Evolutionary conservation across 2,797 vertebrate genomes (phyloP).

Genomic region (Chaetodon trifasciatus): DNA sequence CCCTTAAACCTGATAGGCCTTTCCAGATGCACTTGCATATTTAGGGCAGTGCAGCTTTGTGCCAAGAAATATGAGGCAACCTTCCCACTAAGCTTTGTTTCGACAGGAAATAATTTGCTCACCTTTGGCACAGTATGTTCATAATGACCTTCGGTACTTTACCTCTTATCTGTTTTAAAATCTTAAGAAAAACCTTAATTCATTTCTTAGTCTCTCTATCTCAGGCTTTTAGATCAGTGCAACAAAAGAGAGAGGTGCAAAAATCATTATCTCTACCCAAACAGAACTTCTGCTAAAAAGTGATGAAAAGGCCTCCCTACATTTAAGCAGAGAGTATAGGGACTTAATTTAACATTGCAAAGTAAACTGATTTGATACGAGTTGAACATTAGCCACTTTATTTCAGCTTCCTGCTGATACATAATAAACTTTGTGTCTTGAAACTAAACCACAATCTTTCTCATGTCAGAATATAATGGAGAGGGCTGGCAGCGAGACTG

Average conservation of each 20-base stretch:
- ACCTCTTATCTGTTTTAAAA: conserved; percentile 34
- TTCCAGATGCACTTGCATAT: conserved; percentile 60
- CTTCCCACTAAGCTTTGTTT: conserved; percentile 58
- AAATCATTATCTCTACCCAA: conserved; percentile 9
- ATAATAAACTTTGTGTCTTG: conserved; percentile 69
- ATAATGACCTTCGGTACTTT: conserved; percentile 54
- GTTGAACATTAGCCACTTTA: conserved; percentile 56
- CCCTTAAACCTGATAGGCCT: conserved; percentile 66
- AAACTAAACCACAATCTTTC: conserved; percentile 72
- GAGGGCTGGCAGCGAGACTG: conserved; percentile 67
- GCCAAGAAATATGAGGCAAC: conserved; percentile 62
- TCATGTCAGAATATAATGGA: conserved; percentile 74
- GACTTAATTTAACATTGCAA: conserved; percentile 2
- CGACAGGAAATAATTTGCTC: conserved; percentile 54
- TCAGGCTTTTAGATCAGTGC: conserved; percentile 9
- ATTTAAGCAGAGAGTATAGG: background rate
- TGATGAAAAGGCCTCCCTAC: conserved; percentile 16
- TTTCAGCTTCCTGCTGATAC: conserved; percentile 66
- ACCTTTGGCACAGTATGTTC: conserved; percentile 55
- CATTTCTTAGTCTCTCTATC: background rate
- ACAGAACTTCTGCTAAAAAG: conserved; percentile 1
- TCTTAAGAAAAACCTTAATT: conserved; percentile 3
- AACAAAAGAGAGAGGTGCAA: background rate
- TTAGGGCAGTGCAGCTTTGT: conserved; percentile 71
- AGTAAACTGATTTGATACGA: conserved; percentile 57